phyloP scores from a whole-genome alignment of 2,888 invertebrate species.

The Apotomis betuletana region DNA sequence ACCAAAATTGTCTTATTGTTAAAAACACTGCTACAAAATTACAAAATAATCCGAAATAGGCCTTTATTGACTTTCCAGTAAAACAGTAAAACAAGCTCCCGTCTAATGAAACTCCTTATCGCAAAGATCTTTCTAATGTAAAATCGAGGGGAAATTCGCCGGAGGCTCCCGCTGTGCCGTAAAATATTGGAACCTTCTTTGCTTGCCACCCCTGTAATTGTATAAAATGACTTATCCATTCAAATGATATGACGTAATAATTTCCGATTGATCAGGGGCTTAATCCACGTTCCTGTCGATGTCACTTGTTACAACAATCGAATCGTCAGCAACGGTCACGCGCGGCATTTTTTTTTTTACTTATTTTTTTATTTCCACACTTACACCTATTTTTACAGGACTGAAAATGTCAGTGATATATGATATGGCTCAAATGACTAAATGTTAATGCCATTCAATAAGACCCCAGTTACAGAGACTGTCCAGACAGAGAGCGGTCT shows the following conservation, averaged over 20 bases:
- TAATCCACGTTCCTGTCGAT: slow-evolving; percentile 3
- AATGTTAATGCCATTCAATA: no score
- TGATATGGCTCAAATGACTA: no score
- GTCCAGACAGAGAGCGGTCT: no score
- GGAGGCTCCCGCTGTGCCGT: slow-evolving; percentile 1
- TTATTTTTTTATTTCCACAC: no score
- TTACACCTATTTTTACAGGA: no score
- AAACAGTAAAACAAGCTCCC: slow-evolving; percentile 10
- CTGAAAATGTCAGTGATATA: no score
- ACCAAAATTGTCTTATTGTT: background rate
- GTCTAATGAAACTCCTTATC: slow-evolving; percentile 22
- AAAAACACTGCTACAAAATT: background rate
- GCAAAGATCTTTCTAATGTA: slow-evolving; percentile 23
- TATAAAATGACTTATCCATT: slow-evolving; percentile 29
- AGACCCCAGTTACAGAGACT: no score
- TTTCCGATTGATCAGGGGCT: background rate
- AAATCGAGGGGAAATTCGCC: slow-evolving; percentile 24
- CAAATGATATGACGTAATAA: slow-evolving; percentile 1
- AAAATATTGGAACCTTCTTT: slow-evolving; percentile 19
- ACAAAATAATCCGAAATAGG: background rate
- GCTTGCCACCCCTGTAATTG: slow-evolving; percentile 34
- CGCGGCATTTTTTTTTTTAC: no score
- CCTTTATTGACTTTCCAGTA: slow-evolving; percentile 18
- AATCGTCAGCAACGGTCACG: no score
- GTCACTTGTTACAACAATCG: background rate